phyloP scores from a whole-genome alignment of 2,113 vertebrate genomes.

The Entosphenus tridentatus region DNA sequence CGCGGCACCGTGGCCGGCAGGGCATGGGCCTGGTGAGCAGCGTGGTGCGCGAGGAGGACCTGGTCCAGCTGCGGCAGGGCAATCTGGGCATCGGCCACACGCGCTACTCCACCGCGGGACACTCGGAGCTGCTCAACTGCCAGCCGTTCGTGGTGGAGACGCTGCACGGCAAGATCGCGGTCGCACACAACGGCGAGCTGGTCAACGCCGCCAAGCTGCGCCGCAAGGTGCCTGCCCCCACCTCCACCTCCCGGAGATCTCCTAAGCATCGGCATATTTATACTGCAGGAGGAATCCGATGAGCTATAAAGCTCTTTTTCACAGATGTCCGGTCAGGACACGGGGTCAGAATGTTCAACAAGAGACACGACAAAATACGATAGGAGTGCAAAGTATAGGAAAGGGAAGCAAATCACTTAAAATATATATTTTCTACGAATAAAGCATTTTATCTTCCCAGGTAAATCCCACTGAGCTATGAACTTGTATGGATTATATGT shows the following conservation, averaged over 20 bases:
- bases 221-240: conserved; percentile 29
- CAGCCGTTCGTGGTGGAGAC: conserved; percentile 96
- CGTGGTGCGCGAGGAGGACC: conserved; percentile 54
- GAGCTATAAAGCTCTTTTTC: too few species aligned
- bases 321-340: too few species aligned
- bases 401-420: too few species aligned
- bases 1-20: conserved; percentile 17
- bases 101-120: conserved; percentile 72
- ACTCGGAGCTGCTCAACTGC: conserved; percentile 83
- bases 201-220: conserved; percentile 51
- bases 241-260: background rate
- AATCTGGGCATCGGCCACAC: conserved; percentile 92
- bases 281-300: conserved; percentile 1
- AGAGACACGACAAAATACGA: too few species aligned
- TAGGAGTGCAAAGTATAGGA: too few species aligned
- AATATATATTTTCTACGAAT: too few species aligned
- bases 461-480: too few species aligned
- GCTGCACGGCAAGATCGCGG: conserved; percentile 77
- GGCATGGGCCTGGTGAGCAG: conserved; percentile 83
- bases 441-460: too few species aligned
- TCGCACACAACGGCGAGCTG: conserved; percentile 85
- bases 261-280: too few species aligned
- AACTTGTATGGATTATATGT: too few species aligned
- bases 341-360: too few species aligned
- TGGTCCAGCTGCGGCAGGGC: conserved; percentile 57